A percentile compares a stretch with the other conserved stretches of the same genome.
Evolutionary conservation across 92 coral and sea anemone genomes (phyloP).

Genomic region (Pocillopora meandrina): DNA sequence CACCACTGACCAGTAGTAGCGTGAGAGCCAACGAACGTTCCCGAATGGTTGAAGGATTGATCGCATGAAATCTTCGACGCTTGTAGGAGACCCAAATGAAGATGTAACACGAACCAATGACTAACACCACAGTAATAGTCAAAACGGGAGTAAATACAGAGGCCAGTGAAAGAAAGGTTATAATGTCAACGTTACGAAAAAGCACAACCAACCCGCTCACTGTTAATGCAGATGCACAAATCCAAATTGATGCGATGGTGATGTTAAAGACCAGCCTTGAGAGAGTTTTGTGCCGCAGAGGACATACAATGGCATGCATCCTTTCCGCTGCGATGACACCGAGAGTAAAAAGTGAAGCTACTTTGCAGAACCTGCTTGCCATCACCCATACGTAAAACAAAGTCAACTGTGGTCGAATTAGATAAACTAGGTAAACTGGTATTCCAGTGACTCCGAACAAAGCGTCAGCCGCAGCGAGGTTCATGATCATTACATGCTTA

Average conservation of each 20-base stretch:
- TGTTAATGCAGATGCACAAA: not conserved
- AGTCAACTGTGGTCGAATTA: not conserved
- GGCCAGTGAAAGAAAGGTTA: not conserved
- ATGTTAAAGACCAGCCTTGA: not conserved
- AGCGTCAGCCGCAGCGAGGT: constrained; percentile 1
- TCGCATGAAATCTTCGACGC: not conserved
- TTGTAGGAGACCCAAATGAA: not conserved
- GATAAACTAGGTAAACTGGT: not conserved
- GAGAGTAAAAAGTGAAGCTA: not conserved
- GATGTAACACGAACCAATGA: not conserved
- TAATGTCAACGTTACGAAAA: not conserved
- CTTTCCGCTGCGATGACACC: constrained; percentile 4
- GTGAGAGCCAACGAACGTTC: not conserved
- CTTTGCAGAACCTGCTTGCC: not conserved
- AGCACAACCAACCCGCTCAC: not conserved
- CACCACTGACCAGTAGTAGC: not conserved
- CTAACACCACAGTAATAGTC: not conserved
- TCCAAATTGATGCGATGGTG: not conserved
- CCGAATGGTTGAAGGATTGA: not conserved
- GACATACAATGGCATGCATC: constrained; percentile 23
- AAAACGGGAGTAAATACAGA: not conserved
- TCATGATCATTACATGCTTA: constrained; percentile 16
- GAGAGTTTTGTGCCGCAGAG: not conserved
- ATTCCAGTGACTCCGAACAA: constrained; percentile 16
- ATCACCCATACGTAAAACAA: not conserved